phyloP scores from a whole-genome alignment of 2,888 invertebrate species.

The Lamellibrachia satsuma region DNA sequence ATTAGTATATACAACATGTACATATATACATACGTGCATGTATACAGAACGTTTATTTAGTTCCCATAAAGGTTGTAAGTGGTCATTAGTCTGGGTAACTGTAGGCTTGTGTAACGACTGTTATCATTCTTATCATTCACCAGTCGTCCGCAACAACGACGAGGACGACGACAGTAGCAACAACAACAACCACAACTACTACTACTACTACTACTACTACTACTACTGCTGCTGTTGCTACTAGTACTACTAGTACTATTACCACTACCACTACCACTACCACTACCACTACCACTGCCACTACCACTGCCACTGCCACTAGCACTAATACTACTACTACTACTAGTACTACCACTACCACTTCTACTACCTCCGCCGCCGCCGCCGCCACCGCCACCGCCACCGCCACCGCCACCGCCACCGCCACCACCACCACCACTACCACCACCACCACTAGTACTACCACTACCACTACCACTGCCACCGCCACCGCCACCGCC shows the following conservation, averaged over 20 bases:
- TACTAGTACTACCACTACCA: neutral
- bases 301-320: neutral
- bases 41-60: no score
- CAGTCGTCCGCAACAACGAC: neutral
- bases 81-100: no score
- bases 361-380: neutral
- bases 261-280: neutral
- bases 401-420: neutral
- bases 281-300: neutral
- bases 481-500: conserved; percentile 22
- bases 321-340: neutral
- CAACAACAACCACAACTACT: neutral
- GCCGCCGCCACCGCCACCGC: neutral
- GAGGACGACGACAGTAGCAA: neutral
- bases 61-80: no score
- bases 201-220: conserved; percentile 19
- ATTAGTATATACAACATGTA: no score
- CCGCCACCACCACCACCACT: neutral
- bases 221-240: neutral
- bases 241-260: neutral
- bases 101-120: neutral
- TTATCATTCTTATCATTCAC: neutral
- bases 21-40: no score
- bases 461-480: neutral
- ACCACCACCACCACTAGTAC: neutral